phyloP scores from a whole-genome alignment of 2,797 vertebrate species.

The Pantherophis alleghaniensis region DNA sequence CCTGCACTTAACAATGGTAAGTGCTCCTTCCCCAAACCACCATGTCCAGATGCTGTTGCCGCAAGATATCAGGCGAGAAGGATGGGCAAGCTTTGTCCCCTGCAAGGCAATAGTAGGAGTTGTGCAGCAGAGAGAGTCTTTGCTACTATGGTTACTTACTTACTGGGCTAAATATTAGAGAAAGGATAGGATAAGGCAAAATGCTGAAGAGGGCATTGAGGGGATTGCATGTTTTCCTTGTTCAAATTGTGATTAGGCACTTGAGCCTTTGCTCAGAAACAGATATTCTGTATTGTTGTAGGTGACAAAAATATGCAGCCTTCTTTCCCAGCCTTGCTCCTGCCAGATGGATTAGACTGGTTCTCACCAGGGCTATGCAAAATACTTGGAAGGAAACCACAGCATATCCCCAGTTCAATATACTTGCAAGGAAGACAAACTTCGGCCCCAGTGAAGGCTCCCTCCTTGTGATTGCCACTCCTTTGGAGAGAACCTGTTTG shows the following conservation, averaged over 20 bases:
- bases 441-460: neutral
- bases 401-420: neutral
- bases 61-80: constrained; percentile 90
- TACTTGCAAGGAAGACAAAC: neutral
- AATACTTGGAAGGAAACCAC: neutral
- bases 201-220: neutral
- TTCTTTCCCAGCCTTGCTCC: neutral
- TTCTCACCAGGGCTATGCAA: neutral
- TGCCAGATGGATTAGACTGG: neutral
- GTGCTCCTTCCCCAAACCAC: constrained; percentile 88
- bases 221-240: neutral
- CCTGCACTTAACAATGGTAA: constrained; percentile 81
- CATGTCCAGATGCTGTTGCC: constrained; percentile 92
- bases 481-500: neutral
- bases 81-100: constrained; percentile 91
- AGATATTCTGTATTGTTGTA: neutral
- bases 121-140: neutral
- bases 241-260: neutral
- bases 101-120: constrained; percentile 79
- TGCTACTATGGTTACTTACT: neutral
- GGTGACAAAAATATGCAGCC: neutral
- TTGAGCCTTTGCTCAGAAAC: neutral
- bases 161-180: neutral
- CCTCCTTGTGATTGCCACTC: neutral
- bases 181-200: neutral